Evolutionary conservation across 2,797 vertebrate genomes (phyloP), one percentile per base, ranked within the genome.

Genomic region (Fundulus diaphanus): DNA sequence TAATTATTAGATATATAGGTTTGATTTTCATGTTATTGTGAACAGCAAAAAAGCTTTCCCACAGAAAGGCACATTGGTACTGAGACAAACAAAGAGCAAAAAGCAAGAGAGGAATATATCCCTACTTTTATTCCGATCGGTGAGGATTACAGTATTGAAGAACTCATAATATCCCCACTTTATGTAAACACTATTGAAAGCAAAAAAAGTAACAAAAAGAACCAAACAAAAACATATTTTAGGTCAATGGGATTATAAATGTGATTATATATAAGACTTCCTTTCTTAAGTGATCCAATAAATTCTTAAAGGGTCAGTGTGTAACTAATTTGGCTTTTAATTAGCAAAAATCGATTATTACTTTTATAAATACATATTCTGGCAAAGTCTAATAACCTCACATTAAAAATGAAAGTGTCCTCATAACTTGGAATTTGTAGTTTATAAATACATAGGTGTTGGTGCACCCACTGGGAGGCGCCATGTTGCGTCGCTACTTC

Each of bases 1-100:
- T 65, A 65, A 65, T n/a, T 78, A 75, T 74, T 56, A 84, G 63
- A 20, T 57, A 63, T 44, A 61, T 4, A 27, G 37, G 13, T 24
- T 35, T 72, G 73, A 74, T 68, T 52, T 29, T 49, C 65, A 70
- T 2, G 78, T 56, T 72, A 70, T 68, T 69, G n/a, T 33, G 29
- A 51, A 22, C 8, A 67, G 24, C 52, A 7, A 24, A 16, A 37
- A 18, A 71, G 56, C 29, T 9, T 51, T 63, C 70, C 8, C 20
- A 18, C 35, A 33, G 22, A 35, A 59, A 35, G 33, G 27, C 0
- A 51, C 40, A 7, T 52, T 65, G 29, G 6, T 29, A 69, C 18
- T 59, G 29, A 37, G 31, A 76, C 29, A 65, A 35, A 77, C 75
- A 15, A 33, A 33, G 56, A 29, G 20, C 31, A 35, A 22, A 20